Conservation (phyloP, 2,113 vertebrate species). For the Eonycteris spelaea region DNA sequence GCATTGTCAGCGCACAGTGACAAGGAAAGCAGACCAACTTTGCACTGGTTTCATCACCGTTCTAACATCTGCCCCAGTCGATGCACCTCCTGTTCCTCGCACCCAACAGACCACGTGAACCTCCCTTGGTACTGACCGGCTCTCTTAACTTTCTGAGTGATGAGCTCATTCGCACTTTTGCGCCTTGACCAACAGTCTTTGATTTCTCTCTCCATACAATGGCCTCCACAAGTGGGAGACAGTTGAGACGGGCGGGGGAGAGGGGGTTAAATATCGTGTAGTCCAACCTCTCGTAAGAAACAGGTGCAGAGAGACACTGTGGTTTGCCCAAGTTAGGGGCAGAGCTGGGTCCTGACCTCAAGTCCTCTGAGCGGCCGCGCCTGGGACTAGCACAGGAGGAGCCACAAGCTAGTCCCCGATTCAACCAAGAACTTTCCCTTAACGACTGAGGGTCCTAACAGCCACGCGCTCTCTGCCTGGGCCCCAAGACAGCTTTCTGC, state of each 20-base stretch:
- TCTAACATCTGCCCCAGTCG: background rate
- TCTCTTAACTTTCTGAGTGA: background rate
- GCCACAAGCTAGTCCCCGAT: background rate
- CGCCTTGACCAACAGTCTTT: background rate
- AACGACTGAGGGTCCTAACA: background rate
- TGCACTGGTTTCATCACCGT: background rate
- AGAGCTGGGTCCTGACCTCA: background rate
- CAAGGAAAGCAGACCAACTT: background rate
- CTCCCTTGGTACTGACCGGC: background rate
- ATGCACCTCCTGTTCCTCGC: background rate
- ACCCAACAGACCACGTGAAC: background rate
- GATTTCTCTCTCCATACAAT: background rate
- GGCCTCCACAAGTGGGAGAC: background rate
- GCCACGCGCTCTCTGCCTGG: background rate
- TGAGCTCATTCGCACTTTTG: background rate
- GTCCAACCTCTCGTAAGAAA: background rate
- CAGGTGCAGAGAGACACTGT: background rate
- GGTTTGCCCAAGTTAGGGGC: background rate
- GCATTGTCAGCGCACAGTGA: background rate
- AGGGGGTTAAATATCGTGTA: background rate
- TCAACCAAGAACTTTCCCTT: slow-evolving; percentile 24
- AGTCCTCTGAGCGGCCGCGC: background rate
- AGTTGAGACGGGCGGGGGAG: background rate
- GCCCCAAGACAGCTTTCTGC: background rate
- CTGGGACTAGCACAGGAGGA: background rate